phyloP scores from a whole-genome alignment of 2,888 invertebrate genomes.

The Nymphalis polychloros region DNA sequence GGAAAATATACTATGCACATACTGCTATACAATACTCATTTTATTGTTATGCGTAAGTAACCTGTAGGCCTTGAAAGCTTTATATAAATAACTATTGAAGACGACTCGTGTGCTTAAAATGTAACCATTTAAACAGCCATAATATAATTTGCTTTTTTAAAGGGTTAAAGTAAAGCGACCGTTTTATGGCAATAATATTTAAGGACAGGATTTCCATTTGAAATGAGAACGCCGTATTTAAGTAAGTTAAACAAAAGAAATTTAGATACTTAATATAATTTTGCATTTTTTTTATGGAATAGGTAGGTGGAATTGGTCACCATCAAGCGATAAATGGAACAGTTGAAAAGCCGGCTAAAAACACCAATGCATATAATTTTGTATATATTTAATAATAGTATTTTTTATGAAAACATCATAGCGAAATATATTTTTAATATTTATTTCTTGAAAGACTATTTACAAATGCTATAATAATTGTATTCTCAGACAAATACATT shows the following conservation, averaged over 20 bases:
- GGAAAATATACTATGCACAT: slow-evolving; percentile 1
- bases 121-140: not conserved
- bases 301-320: no score
- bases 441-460: no score
- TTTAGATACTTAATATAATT: no score
- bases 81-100: slow-evolving; percentile 21
- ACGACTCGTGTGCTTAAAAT: slow-evolving; percentile 6
- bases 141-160: not conserved
- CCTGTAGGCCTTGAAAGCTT: slow-evolving; percentile 19
- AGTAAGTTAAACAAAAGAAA: no score
- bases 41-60: slow-evolving; percentile 18
- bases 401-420: no score
- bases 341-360: no score
- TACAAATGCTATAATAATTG: no score
- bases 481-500: not conserved
- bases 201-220: not conserved
- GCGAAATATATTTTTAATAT: no score
- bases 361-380: no score
- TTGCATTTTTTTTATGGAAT: no score
- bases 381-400: no score
- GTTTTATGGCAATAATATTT: slow-evolving; percentile 3
- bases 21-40: not conserved
- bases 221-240: not conserved
- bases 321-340: no score
- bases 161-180: not conserved